These are phyloP conservation scores for Corythoichthys haematopterus DNA, from an alignment of 2,113 vertebrate species.

Conservation along the genomic window DNA sequence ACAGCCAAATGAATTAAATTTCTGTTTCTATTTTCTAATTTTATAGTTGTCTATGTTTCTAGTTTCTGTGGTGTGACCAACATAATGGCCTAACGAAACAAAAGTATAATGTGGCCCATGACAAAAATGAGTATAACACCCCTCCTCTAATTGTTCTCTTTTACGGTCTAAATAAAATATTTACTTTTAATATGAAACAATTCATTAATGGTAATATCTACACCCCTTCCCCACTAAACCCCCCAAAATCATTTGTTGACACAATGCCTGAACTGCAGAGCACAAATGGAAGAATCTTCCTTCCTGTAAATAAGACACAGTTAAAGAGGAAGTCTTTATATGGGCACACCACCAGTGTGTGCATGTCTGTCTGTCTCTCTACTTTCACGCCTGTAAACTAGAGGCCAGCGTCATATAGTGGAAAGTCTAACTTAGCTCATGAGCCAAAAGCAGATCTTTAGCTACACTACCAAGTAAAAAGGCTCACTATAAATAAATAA, in stretches of 20 bases:
- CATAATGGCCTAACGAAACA: too few relatives aligned
- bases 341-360: background rate
- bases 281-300: background rate
- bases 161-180: background rate
- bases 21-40: too few relatives aligned
- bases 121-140: too few relatives aligned
- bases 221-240: background rate
- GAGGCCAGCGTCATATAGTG: background rate
- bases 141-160: background rate
- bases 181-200: background rate
- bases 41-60: too few relatives aligned
- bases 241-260: background rate
- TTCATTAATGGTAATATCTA: background rate
- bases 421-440: background rate
- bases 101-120: too few relatives aligned
- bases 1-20: too few relatives aligned
- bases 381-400: background rate
- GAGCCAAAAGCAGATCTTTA: background rate
- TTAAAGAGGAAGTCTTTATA: background rate
- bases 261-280: background rate
- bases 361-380: background rate
- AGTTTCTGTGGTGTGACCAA: too few relatives aligned
- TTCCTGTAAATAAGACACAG: background rate
- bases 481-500: background rate
- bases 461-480: background rate